Evolutionary conservation across 2,113 vertebrate species (phyloP).

Genomic region (Sciurus niger): DNA sequence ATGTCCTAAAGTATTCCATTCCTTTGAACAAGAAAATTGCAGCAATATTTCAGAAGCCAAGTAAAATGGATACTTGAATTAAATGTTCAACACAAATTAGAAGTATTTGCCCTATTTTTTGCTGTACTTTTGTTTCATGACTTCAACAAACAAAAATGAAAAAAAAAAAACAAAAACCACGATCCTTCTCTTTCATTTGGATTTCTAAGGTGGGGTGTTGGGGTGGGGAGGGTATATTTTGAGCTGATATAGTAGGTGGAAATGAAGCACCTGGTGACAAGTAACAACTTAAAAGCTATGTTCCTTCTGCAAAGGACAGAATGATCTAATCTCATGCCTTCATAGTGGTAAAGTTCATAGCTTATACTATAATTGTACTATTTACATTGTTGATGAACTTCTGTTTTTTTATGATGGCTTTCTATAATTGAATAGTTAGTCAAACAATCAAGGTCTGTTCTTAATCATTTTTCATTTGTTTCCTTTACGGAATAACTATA

Average conservation of each 20-base stretch:
- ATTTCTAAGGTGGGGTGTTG: background rate
- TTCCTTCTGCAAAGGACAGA: background rate
- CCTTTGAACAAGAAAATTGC: slow-evolving; percentile 9
- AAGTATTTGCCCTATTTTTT: background rate
- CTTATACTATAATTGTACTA: background rate
- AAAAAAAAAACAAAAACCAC: background rate
- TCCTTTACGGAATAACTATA: background rate
- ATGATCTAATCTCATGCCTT: background rate
- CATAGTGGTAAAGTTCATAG: background rate
- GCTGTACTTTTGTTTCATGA: background rate
- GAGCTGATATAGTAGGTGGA: background rate
- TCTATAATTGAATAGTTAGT: background rate
- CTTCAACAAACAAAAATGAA: background rate
- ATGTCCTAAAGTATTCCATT: background rate
- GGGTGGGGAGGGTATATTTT: background rate
- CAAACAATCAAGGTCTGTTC: background rate
- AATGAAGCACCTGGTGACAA: background rate
- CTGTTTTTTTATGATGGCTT: background rate
- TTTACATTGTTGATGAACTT: background rate
- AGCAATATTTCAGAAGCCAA: background rate
- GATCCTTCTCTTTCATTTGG: background rate
- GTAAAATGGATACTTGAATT: background rate
- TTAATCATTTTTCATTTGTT: background rate
- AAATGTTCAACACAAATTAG: background rate
- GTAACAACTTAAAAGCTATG: background rate